Evolutionary conservation across 1,140 invertebrate species (phyloP).

Genomic region (Dreissena rostriformis): DNA sequence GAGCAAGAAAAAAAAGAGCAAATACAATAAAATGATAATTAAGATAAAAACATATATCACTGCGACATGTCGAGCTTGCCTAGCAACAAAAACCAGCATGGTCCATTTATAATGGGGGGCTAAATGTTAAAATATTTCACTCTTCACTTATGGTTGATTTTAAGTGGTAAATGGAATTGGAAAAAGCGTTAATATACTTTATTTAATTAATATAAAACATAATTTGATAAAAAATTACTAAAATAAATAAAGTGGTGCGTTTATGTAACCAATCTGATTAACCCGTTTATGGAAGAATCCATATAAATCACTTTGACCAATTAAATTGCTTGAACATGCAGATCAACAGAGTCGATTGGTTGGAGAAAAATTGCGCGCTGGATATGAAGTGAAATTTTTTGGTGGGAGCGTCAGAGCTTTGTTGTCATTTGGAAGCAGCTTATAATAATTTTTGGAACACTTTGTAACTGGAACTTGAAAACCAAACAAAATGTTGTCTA

Average conservation of each 20-base stretch:
- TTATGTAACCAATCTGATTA: neutral
- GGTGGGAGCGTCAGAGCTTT: neutral
- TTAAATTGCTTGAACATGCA: neutral
- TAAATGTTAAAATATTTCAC: no score
- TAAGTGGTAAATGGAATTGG: no score
- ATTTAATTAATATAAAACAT: no score
- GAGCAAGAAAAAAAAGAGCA: no score
- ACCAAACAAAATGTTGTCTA: slow-evolving; percentile 60
- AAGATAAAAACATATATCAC: no score
- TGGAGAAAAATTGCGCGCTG: slow-evolving; percentile 36
- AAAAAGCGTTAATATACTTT: no score
- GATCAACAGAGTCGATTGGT: slow-evolving; percentile 55
- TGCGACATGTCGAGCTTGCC: no score
- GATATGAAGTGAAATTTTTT: slow-evolving; percentile 50
- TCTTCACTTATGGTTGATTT: no score
- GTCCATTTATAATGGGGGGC: no score
- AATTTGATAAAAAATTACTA: no score
- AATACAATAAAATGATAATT: no score
- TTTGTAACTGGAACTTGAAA: neutral
- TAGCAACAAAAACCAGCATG: no score
- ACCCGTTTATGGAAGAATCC: neutral
- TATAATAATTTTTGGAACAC: neutral
- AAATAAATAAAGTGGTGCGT: neutral
- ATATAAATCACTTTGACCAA: neutral
- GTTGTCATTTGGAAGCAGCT: neutral